Evolutionary conservation across 2,113 vertebrate species (phyloP).

Genomic region (Hippoglossus stenolepis): DNA sequence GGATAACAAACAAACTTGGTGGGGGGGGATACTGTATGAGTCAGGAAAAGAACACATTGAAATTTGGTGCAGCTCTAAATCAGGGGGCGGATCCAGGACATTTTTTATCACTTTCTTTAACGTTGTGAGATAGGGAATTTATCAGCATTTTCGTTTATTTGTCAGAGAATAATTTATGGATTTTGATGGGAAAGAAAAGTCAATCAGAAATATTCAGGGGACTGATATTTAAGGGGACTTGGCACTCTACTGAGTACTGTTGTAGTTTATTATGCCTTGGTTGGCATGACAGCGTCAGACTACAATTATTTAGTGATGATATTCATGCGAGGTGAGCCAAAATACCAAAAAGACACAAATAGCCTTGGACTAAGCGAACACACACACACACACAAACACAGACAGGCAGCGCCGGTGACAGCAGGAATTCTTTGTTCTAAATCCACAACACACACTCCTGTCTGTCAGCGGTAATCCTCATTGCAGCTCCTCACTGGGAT

Average conservation of each 20-base stretch:
- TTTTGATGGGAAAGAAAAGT: not conserved
- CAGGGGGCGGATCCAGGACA: no score
- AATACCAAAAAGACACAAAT: constrained; percentile 56
- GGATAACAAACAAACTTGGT: no score
- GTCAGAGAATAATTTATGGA: not conserved
- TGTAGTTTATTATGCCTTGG: not conserved
- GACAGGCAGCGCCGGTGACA: constrained; percentile 34
- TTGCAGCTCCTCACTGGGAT: constrained; percentile 38
- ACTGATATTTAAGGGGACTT: no score
- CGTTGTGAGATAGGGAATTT: no score
- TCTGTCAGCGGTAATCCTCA: constrained; percentile 64
- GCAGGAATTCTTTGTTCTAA: constrained; percentile 68
- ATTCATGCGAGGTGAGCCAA: constrained; percentile 49
- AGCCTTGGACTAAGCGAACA: constrained; percentile 24
- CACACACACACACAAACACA: constrained; percentile 4
- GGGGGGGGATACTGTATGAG: no score
- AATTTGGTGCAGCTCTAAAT: no score
- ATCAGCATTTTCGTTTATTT: not conserved
- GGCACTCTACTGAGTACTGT: not conserved
- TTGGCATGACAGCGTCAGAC: constrained; percentile 22
- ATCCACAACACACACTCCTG: constrained; percentile 65
- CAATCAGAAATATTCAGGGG: not conserved
- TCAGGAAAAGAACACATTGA: no score
- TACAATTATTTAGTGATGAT: constrained; percentile 40
- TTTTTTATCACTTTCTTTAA: no score